phyloP scores from a whole-genome alignment of 92 coral and sea anemone species.

The Diadumene lineata region DNA sequence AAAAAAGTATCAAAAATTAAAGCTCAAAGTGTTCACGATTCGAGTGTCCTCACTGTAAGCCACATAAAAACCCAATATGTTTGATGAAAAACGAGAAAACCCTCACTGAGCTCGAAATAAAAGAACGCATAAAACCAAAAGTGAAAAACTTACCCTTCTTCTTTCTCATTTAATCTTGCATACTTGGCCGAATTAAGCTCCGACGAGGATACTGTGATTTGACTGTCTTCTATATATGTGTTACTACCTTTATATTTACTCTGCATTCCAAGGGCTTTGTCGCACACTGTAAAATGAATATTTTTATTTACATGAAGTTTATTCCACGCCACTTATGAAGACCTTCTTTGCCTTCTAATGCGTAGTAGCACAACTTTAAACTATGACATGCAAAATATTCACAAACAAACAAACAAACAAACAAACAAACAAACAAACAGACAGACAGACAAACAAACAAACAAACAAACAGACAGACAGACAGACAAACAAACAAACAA shows the following conservation, averaged over 20 bases:
- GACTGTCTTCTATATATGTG: slow-evolving; percentile 25
- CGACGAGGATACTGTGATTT: slow-evolving; percentile 59
- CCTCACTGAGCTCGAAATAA: too few relatives aligned
- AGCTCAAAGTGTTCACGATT: too few relatives aligned
- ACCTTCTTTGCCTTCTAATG: too few relatives aligned
- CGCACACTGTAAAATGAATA: slow-evolving; percentile 28
- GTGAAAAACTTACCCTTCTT: neutral
- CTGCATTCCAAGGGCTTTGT: slow-evolving; percentile 50
- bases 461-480: neutral
- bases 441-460: neutral
- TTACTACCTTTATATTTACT: neutral
- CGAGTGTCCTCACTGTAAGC: too few relatives aligned
- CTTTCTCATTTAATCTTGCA: slow-evolving; percentile 30
- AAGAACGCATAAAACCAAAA: too few relatives aligned
- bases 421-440: slow-evolving; percentile 3
- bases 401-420: neutral
- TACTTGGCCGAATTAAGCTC: slow-evolving; percentile 1
- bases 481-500: neutral
- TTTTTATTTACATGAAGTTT: neutral
- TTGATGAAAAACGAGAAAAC: too few relatives aligned
- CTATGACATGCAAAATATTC: neutral
- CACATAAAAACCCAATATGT: too few relatives aligned
- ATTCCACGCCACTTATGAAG: neutral
- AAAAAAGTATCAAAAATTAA: too few relatives aligned
- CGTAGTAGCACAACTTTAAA: too few relatives aligned